Base-by-base conservation (phyloP, 2,888 invertebrate genomes). In the Sturmia bella region DNA sequence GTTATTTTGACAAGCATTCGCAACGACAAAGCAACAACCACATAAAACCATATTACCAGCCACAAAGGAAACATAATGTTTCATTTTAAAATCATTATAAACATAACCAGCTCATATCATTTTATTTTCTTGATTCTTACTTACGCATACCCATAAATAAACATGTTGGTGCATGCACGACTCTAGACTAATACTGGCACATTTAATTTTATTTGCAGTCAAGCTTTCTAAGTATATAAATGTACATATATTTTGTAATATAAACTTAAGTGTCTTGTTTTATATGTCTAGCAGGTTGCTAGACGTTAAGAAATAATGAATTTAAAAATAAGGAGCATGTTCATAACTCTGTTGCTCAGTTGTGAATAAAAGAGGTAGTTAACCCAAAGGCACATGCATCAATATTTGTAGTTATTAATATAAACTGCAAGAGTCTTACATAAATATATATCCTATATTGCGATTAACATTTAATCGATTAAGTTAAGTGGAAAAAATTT, bases 1-100 rank as follows among this genome's bases (percentile, higher is more conserved):
- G 27, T 69, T 77, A 78, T 78, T 78, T 82, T 82, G 82, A 82
- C 78, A 82, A 75, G 66, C 43, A 75, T 70, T 73, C 57, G 63
- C 32, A 75, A 57, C 48, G 73, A 57, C 39, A 74, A 74, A 63
- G 52, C 43, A 66, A 59, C 52, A 45, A 45, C 17, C 66, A 79
- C 73, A 56, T 45, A 5, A 32, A 5, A 3, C 24, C 72, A 72
- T 13, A 80, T 59, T 37, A 75, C 45, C 59, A 82, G 69, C 64
- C 48, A 59, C 73, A 77, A 73, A 68, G 50, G 50, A 24, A 74
- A 78, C 74, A 82, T 74, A 48, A 70, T 78, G 70, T 75, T 78
- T 70, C 59, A 66, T 74, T 79, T 78, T 70, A 74, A 78, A 70
- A 66, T 78, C 81, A 57, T 74, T 72, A 72, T 41, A 66, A 80